Evolutionary conservation across 1,140 invertebrate genomes (phyloP), one percentile per base, ranked within the genome.

Genomic region (Lordiphosa mommai): DNA sequence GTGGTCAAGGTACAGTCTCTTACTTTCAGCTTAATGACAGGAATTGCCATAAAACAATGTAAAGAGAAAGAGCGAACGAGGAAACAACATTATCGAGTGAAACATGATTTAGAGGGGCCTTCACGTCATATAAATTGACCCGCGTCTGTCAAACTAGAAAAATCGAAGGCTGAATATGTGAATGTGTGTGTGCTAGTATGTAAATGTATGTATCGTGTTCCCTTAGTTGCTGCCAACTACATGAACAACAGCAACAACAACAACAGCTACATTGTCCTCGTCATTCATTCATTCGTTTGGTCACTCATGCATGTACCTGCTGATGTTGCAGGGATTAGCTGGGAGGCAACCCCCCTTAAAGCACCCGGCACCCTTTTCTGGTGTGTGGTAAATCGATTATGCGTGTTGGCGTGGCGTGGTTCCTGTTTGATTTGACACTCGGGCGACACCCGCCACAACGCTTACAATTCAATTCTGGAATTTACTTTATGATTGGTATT

Each of bases 21-120:
- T 56, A 64, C 47, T 44, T 63, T 56, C 58, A 47, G 37, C 63
- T 79, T 79, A 72, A 79, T 68, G 59, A 63, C 49, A 43, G 52
- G 27, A 44, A 10, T 14, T 20, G 6, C 20, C 29, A 34, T 7
- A 33, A 17, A 4, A 17, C 16, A 34, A 50, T 33, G 16, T 14
- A 12, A 30, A 17, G 23, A n/a, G 49, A 29, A 27, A 17, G 13
- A 30, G 8, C 44, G 38, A 14, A 10, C 16, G 13, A 3, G 40
- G 1, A 27, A 27, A 27, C 23, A 27, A 27, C 23, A 27, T 27
- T 27, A 27, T 27, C 17, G 10, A 6, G 40, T 20, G 23, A 27
- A n/a, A 14, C 14, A 43, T 43, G 17, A 14, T 13, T 13, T 29
- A 10, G 27, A 16, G 6, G 12, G 27, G 10, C 57, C 57, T 60